These are phyloP conservation scores for Catharus fuscescens DNA, from an alignment of 2,113 vertebrate species.

Conservation along the genomic window DNA sequence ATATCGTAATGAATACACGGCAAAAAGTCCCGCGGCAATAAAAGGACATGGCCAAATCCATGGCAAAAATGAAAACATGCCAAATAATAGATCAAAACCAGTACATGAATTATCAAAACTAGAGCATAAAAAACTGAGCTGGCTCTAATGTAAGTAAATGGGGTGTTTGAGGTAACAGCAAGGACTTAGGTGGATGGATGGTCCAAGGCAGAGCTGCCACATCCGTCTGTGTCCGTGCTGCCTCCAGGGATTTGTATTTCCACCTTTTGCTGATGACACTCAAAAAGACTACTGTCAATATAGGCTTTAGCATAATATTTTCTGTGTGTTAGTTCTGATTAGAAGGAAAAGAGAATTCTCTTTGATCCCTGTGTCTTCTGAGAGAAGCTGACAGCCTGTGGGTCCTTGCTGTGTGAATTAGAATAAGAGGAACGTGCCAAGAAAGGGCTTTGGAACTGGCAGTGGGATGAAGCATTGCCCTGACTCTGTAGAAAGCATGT, in stretches of 20 bases:
- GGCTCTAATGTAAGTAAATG: not conserved
- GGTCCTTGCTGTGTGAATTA: not conserved
- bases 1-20: not conserved
- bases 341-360: not conserved
- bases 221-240: not conserved
- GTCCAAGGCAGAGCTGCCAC: not conserved
- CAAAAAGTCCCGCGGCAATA: not conserved
- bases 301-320: not conserved
- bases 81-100: not conserved
- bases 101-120: not conserved
- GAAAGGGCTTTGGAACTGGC: not conserved
- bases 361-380: not conserved
- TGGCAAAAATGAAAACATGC: not conserved
- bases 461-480: not conserved
- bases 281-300: not conserved
- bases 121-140: not conserved
- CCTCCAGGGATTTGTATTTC: not conserved
- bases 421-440: accelerated
- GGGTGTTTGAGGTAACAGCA: not conserved
- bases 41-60: not conserved
- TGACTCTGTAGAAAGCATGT: not conserved
- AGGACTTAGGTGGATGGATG: not conserved
- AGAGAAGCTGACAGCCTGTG: not conserved
- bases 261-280: not conserved
- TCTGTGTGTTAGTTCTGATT: not conserved